Conservation (phyloP, 2,888 invertebrate genomes). For the Tenthredo scrophulariae region DNA sequence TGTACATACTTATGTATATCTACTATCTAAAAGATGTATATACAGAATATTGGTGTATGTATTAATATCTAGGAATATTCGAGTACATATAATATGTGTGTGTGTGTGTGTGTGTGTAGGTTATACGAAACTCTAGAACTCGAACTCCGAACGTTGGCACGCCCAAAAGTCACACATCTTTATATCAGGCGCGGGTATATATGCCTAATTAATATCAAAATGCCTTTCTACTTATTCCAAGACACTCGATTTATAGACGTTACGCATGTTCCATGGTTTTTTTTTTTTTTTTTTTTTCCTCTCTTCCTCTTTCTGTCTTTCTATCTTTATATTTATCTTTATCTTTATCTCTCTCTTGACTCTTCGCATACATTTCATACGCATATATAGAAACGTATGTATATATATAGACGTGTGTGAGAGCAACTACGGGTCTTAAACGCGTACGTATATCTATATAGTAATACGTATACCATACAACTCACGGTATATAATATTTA, state of each 20-base stretch:
- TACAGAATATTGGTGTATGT: background rate
- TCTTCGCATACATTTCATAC: background rate
- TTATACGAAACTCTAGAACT: background rate
- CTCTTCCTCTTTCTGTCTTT: background rate
- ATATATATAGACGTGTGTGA: background rate
- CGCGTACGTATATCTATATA: too few species aligned
- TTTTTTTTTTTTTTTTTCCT: background rate
- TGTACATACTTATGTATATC: too few species aligned
- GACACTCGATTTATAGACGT: slow-evolving; percentile 51
- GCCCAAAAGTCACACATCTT: slow-evolving; percentile 51
- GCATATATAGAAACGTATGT: background rate
- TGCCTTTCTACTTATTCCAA: slow-evolving; percentile 44
- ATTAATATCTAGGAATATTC: background rate
- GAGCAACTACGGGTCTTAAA: background rate
- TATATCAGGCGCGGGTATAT: slow-evolving; percentile 16
- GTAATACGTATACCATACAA: too few species aligned
- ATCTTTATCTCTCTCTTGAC: background rate
- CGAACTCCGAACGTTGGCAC: slow-evolving; percentile 32
- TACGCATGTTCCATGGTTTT: slow-evolving; percentile 2
- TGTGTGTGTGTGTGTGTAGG: background rate
- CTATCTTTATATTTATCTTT: background rate
- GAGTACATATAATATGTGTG: background rate
- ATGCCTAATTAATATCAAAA: slow-evolving; percentile 30
- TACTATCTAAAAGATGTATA: too few species aligned
- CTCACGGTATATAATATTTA: background rate